Conservation (phyloP, 2,888 invertebrate species). For the Drosophila leonis region DNA sequence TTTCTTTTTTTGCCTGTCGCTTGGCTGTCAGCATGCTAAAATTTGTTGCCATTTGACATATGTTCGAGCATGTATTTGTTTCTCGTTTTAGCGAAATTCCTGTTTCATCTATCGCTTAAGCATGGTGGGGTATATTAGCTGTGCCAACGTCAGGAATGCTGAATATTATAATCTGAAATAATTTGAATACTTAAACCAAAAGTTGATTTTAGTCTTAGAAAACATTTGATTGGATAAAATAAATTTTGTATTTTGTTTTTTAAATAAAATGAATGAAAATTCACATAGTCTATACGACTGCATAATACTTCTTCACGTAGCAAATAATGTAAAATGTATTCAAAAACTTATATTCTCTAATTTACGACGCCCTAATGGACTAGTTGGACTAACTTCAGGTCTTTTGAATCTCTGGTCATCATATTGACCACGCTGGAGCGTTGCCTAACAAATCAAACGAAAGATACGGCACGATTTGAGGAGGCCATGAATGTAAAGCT, state of each 20-base stretch:
- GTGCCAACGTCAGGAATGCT: neutral
- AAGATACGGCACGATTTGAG: slow-evolving; percentile 96
- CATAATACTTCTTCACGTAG: no score
- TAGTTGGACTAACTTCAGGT: no score
- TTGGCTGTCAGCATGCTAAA: slow-evolving; percentile 58
- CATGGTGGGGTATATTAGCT: slow-evolving; percentile 18
- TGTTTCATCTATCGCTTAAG: neutral
- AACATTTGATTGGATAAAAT: neutral
- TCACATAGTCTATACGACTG: no score
- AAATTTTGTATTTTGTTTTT: no score
- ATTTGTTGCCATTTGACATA: slow-evolving; percentile 73
- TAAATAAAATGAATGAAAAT: no score
- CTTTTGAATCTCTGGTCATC: slow-evolving; percentile 97
- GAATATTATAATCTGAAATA: neutral
- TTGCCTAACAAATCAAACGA: slow-evolving; percentile 96
- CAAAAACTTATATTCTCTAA: neutral
- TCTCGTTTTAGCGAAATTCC: slow-evolving; percentile 46
- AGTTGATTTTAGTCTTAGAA: neutral
- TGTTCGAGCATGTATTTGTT: slow-evolving; percentile 35
- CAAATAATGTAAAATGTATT: no score
- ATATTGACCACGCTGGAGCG: slow-evolving; percentile 97
- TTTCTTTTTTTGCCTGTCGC: slow-evolving; percentile 27
- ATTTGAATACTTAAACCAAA: neutral
- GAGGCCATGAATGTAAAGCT: slow-evolving; percentile 98
- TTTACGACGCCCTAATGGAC: no score